Evolutionary conservation across 1,140 invertebrate species (phyloP).

Genomic region (Meteorus sp.): DNA sequence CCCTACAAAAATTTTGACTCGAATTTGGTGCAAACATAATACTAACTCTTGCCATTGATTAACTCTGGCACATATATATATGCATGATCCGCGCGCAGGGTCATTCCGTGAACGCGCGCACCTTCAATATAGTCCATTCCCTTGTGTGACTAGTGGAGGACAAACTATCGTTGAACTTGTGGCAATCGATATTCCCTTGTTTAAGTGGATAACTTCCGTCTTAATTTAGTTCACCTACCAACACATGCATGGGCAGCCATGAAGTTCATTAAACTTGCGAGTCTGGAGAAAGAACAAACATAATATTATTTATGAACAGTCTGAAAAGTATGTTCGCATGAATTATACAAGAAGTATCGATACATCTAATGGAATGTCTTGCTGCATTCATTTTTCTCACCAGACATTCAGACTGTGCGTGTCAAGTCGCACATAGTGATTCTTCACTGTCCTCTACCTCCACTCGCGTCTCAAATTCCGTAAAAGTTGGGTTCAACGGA

Average conservation of each 20-base stretch:
- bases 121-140: slow-evolving; percentile 1
- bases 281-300: too few relatives aligned
- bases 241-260: too few relatives aligned
- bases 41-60: not conserved
- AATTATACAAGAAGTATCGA: too few relatives aligned
- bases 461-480: slow-evolving; percentile 26
- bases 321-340: too few relatives aligned
- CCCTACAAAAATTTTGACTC: too few relatives aligned
- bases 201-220: slow-evolving; percentile 9
- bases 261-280: too few relatives aligned
- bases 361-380: too few relatives aligned
- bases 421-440: slow-evolving; percentile 24
- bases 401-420: slow-evolving; percentile 24
- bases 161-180: slow-evolving; percentile 12
- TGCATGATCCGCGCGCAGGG: too few relatives aligned
- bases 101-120: not conserved
- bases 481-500: slow-evolving; percentile 25
- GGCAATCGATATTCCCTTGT: not conserved
- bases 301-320: too few relatives aligned
- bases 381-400: too few relatives aligned
- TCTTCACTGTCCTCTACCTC: slow-evolving; percentile 30
- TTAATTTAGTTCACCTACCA: not conserved
- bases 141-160: slow-evolving; percentile 5
- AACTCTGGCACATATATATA: not conserved
- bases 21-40: not conserved